phyloP scores from a whole-genome alignment of 2,797 vertebrate species.

The Tokudaia muenninki region DNA sequence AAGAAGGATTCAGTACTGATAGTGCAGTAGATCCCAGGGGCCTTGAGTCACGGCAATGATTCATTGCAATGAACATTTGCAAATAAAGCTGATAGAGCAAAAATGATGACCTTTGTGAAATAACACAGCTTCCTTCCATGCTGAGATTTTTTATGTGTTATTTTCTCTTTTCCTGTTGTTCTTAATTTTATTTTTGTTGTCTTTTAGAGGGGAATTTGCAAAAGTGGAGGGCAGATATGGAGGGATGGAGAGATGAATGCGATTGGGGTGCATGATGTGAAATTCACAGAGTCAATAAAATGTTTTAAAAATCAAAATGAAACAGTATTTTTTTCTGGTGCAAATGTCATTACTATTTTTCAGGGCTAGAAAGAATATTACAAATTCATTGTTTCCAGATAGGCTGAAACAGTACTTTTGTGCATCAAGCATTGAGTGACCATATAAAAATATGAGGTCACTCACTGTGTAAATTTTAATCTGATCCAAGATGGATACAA shows the following conservation, averaged over 20 bases:
- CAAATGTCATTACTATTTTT: not conserved
- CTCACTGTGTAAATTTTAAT: not conserved
- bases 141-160: not conserved
- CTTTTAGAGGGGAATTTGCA: not conserved
- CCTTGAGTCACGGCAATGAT: not conserved
- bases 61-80: not conserved
- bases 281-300: not conserved
- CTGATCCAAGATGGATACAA: not conserved
- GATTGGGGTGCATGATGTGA: no score
- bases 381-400: not conserved
- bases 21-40: not conserved
- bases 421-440: not conserved
- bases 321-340: not conserved
- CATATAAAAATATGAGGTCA: constrained; percentile 11
- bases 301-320: not conserved
- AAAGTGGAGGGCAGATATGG: not conserved
- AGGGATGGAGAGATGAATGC: not conserved
- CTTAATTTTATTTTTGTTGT: not conserved
- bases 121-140: not conserved
- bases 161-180: not conserved
- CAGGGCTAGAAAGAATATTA: not conserved
- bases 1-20: not conserved
- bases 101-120: not conserved
- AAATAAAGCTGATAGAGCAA: not conserved
- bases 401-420: constrained; percentile 21